A percentile compares a stretch with the other conserved stretches of the same genome.
Evolutionary conservation across 2,113 vertebrate species (phyloP).

Genomic region (Sula dactylatra): DNA sequence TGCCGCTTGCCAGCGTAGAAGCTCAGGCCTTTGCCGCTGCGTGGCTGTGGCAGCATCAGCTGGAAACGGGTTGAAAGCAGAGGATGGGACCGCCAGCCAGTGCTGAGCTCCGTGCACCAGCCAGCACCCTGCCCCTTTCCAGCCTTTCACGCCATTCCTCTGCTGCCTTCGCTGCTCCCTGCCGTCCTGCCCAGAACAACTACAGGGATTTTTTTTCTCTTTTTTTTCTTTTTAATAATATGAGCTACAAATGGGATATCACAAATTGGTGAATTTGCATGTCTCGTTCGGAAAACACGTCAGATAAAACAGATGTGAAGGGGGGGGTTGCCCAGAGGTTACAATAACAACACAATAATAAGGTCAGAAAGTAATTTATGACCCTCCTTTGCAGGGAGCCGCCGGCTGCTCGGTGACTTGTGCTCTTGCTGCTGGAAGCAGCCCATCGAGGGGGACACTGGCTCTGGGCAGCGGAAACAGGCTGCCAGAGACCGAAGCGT

Average conservation of each 20-base stretch:
- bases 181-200: background rate
- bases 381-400: fast-evolving
- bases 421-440: background rate
- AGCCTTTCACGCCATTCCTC: background rate
- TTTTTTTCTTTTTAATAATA: background rate
- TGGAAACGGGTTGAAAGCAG: background rate
- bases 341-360: background rate
- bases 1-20: background rate
- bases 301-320: background rate
- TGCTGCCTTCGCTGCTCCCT: background rate
- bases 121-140: fast-evolving
- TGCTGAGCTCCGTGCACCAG: background rate
- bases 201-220: background rate
- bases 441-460: background rate
- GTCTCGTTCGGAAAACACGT: background rate
- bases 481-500: fast-evolving
- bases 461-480: fast-evolving
- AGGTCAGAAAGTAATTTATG: background rate
- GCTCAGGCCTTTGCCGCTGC: background rate
- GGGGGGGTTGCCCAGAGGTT: background rate
- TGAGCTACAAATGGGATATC: background rate
- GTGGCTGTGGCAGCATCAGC: background rate
- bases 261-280: background rate
- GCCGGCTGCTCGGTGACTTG: background rate
- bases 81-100: background rate